phyloP scores from a whole-genome alignment of 2,113 vertebrate genomes.

The Accipiter virgatus region DNA sequence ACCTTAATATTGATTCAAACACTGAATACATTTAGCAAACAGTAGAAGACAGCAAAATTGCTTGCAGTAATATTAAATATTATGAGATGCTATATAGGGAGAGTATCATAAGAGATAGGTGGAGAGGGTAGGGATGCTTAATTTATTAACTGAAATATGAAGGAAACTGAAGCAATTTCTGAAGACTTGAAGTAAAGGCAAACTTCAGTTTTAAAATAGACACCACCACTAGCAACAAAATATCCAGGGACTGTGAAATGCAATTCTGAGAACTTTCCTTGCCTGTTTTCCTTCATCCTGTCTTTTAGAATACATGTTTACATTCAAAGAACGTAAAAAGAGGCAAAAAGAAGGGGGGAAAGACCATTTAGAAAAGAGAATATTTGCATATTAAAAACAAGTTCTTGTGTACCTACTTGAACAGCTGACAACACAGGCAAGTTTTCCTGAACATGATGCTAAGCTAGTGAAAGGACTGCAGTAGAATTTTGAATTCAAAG shows the following conservation, averaged over 20 bases:
- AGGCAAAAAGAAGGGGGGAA: neutral
- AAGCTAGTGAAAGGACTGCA: neutral
- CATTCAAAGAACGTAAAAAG: neutral
- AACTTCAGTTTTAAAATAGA: neutral
- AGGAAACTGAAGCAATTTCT: neutral
- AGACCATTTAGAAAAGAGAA: neutral
- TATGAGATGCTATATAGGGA: neutral
- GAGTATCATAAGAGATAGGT: neutral
- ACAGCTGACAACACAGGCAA: neutral
- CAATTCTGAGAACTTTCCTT: neutral
- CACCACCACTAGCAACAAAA: neutral
- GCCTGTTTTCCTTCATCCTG: neutral
- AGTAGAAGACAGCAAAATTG: neutral
- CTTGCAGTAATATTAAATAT: neutral
- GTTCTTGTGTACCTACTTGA: neutral
- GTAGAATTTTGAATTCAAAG: neutral
- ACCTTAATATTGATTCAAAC: conserved; percentile 11
- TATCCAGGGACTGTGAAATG: neutral
- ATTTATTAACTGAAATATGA: neutral
- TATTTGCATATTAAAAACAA: neutral
- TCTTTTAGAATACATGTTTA: neutral
- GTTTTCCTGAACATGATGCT: neutral
- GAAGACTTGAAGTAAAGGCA: neutral
- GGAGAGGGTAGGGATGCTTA: neutral
- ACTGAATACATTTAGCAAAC: neutral